Conservation (phyloP, 2,113 vertebrate species). For the Vanacampus margaritifer region DNA sequence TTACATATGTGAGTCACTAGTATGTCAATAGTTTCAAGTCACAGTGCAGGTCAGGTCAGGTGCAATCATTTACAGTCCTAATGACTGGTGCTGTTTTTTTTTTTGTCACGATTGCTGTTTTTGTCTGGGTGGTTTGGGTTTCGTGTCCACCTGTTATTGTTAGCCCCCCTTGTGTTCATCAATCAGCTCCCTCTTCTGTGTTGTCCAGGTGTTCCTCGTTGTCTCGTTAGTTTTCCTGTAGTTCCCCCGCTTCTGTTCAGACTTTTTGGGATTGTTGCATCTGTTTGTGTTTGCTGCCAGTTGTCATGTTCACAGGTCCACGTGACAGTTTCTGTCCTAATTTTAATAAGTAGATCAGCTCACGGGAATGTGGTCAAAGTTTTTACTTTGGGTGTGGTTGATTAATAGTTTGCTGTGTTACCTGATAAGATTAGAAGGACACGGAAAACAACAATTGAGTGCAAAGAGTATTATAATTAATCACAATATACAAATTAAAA, state of each 20-base stretch:
- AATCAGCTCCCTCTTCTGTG: no score
- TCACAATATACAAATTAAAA: not conserved
- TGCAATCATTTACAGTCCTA: not conserved
- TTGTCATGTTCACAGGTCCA: no score
- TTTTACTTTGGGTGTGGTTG: not conserved
- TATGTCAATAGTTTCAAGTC: not conserved
- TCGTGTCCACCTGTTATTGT: no score
- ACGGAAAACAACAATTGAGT: conserved; percentile 3
- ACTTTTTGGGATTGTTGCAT: no score
- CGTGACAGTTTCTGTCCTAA: not conserved
- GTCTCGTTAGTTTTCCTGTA: no score
- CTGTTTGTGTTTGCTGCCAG: no score
- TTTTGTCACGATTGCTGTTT: no score
- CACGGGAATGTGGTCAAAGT: not conserved
- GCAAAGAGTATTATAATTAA: conserved; percentile 4
- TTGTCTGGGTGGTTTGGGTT: no score
- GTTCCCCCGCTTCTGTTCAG: no score
- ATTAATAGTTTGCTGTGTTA: not conserved
- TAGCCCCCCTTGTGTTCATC: no score
- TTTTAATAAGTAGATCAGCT: not conserved
- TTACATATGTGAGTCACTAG: not conserved
- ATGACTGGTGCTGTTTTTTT: not conserved
- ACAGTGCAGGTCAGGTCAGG: not conserved
- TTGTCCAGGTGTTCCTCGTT: no score
- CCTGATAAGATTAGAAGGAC: not conserved